Evolutionary conservation across 2,888 invertebrate genomes (phyloP).

Genomic region (Drosophila cyrtoloma): DNA sequence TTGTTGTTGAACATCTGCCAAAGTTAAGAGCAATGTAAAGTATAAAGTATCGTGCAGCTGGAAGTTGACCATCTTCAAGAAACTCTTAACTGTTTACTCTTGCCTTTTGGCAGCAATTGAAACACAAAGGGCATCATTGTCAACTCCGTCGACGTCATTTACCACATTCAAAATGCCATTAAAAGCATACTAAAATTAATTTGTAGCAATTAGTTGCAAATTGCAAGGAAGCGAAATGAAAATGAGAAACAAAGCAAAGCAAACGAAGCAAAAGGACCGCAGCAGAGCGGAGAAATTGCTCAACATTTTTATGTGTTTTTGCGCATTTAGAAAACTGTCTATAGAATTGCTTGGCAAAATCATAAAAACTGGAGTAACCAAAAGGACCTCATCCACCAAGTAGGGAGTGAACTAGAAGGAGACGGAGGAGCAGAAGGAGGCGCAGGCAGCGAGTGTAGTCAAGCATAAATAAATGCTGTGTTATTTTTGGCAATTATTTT

Average conservation of each 20-base stretch:
- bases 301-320: slow-evolving; percentile 79
- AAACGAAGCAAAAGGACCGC: slow-evolving; percentile 48
- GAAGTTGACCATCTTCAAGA: no score
- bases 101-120: slow-evolving; percentile 57
- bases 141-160: slow-evolving; percentile 63
- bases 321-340: slow-evolving; percentile 75
- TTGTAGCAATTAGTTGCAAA: slow-evolving; percentile 81
- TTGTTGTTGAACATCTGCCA: neutral
- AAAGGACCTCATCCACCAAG: slow-evolving; percentile 15
- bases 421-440: neutral
- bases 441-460: slow-evolving; percentile 39
- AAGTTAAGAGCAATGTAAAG: neutral
- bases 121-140: slow-evolving; percentile 69
- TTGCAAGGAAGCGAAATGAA: slow-evolving; percentile 68
- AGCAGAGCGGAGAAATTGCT: slow-evolving; percentile 62
- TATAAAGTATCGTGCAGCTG: slow-evolving; percentile 13
- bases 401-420: neutral
- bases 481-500: slow-evolving; percentile 81
- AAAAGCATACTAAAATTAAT: slow-evolving; percentile 81
- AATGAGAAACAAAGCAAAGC: slow-evolving; percentile 15
- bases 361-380: slow-evolving; percentile 66
- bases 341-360: slow-evolving; percentile 60
- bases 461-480: slow-evolving; percentile 77
- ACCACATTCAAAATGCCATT: slow-evolving; percentile 81
- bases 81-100: slow-evolving; percentile 11